Base-by-base conservation (phyloP, 2,888 invertebrate genomes). In the Eilema depressum region DNA sequence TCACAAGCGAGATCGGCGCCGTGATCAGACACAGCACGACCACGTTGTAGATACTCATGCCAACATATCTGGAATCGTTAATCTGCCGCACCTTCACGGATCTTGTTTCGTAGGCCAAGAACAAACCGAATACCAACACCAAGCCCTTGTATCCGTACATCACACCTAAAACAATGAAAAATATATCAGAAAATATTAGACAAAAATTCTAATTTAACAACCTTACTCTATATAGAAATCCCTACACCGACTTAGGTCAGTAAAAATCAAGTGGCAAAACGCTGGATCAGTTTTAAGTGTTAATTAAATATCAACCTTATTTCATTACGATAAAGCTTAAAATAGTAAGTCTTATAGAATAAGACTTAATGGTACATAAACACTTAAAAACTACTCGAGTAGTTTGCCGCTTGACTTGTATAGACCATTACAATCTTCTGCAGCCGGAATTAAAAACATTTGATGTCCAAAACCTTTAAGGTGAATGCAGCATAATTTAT, bases 11-110 rank as follows among this genome's bases (percentile, higher is more conserved):
- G 71, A 99, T 99, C 0, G 99, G 99, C 26, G 99, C 99, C 12
- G 99, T 99, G 92, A 99, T 99, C 85, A 99, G 96, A 91, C 99
- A 99, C 68, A 99, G 96, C 59, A 99, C 99, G 78, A 99, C 99
- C 82, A 99, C 99, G 93, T 99, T 99, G 96, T 99, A 99, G 90
- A 99, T 99, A 89, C 99, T 98, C 98, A 99, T 99, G 80, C 99
- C 99, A 33, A 99, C 99, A 91, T 99, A 99, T 86, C 99, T 97
- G 0, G 99, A 99, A 95, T 99, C 99, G 94, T 99, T 99, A 88
- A 99, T 98, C 94, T 99, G 98, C 81, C 98, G 97, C 71, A 99
- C 97, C 96, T 99, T 99, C 79, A 99, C 98, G 78, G 99, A 99
- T 69, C 99, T 96, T 1, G 99, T 99, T 93, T 99, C 99, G 92